Base-by-base conservation (phyloP, 2,113 vertebrate genomes). In the Zapornia atra region DNA sequence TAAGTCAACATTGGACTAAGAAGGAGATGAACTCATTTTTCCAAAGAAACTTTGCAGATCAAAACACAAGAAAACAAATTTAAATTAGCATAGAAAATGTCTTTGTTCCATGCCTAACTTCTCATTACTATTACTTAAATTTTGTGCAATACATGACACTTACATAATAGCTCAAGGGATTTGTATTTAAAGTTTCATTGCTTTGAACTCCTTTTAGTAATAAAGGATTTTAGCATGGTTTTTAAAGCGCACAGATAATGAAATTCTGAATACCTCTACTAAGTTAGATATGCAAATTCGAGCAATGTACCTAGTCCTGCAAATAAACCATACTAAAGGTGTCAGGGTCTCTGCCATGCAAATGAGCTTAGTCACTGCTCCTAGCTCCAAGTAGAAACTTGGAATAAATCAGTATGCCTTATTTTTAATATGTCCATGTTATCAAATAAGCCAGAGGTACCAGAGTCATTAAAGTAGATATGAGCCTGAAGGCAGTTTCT, bases 181-280 rank as follows among this genome's bases (percentile, higher is more conserved):
- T 90, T 95, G 88, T 94, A 90, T 94, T 97, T 96, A 71, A 87
- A 96, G 61, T 84, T 42, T 77, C 69, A 77, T 81, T 92, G 61
- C 79, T 97, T 95, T 87, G 94, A 93, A 94, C 89, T 95, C 44
- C 63, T 50, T 75, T 95, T 65, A 83, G 56, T 54, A 91, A 82
- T 93, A 93, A 81, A 92, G 89, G 65, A 91, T 34, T 53, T 94
- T 88, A 80, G 2, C 60, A 59, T 33, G 46, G 64, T 71, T 93
- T 89, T 95, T 89, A 78, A 93, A 78, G 21, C 24, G 81, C 46
- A 64, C 6, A 82, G 63, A 70, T 80, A 93, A 93, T 94, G 79
- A 94, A 90, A 93, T 94, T 85, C 88, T 91, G 64, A 93, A 86
- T 56, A 83, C 40, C 25, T 83, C 46, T 70, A 15, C 50, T 59